These are phyloP conservation scores for Neomonachus schauinslandi DNA, from an alignment of 2,113 vertebrate species.

Conservation along the genomic window DNA sequence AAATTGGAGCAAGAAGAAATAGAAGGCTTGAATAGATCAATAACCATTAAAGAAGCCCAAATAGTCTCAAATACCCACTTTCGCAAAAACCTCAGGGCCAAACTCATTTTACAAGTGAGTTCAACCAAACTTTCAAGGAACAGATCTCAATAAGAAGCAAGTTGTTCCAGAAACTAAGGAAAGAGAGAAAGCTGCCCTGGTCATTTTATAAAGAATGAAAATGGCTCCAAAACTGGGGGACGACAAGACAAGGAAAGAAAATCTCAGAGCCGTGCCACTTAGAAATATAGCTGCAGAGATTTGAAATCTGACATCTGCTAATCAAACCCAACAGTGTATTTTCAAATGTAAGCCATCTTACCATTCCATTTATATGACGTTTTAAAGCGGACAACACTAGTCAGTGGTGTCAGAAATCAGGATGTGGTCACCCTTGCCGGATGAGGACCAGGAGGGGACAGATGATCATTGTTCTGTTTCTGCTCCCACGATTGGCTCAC, in stretches of 20 bases:
- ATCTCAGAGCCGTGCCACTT: background rate
- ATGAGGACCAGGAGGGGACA: background rate
- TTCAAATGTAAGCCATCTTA: background rate
- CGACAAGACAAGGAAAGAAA: background rate
- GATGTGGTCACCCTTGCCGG: fast-evolving
- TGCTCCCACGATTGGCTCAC: background rate
- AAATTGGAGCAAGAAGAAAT: background rate
- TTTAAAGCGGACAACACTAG: background rate
- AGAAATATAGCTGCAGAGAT: background rate
- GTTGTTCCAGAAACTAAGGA: background rate
- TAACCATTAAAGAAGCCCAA: background rate
- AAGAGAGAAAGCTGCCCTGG: background rate
- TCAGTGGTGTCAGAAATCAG: background rate
- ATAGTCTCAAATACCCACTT: background rate
- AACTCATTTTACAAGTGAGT: background rate
- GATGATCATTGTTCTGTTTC: background rate
- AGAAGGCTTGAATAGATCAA: background rate
- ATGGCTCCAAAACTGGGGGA: background rate
- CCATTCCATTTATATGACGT: background rate
- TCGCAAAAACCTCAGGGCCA: background rate
- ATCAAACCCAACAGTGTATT: background rate
- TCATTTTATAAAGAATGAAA: background rate
- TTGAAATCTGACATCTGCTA: background rate
- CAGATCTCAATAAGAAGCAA: background rate
- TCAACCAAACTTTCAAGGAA: background rate